Evolutionary conservation across 2,888 invertebrate species (phyloP).

Genomic region (Agrochola macilenta): DNA sequence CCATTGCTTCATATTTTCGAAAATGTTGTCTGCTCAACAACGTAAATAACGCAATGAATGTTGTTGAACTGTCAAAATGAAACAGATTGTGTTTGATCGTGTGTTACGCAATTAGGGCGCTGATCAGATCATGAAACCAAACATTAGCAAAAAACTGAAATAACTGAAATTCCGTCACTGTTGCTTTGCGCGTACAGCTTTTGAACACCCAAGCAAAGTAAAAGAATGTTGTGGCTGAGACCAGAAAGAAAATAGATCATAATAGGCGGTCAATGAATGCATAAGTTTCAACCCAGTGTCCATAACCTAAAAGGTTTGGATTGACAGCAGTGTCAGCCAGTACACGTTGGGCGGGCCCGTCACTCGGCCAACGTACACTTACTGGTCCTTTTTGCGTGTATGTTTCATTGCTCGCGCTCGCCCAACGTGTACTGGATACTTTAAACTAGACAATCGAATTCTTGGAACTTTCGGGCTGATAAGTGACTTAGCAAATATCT

Average conservation of each 20-base stretch:
- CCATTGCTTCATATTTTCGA: no score
- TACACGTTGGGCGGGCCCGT: no score
- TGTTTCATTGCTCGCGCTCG: no score
- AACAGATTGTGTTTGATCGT: no score
- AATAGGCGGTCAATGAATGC: constrained; percentile 11
- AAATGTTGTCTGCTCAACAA: no score
- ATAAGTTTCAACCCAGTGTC: constrained; percentile 6
- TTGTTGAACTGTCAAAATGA: no score
- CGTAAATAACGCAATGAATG: no score
- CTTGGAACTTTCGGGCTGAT: constrained; percentile 41
- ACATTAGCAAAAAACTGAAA: not conserved
- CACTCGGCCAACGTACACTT: no score
- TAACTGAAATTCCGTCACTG: not conserved
- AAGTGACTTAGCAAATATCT: constrained; percentile 16
- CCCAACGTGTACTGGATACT: no score
- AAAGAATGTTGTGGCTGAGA: not conserved
- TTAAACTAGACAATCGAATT: constrained; percentile 26
- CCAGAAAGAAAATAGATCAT: not conserved
- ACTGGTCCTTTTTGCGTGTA: no score
- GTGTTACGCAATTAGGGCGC: no score
- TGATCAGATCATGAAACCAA: not conserved
- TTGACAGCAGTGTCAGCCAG: constrained; percentile 16
- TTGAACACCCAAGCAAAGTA: not conserved
- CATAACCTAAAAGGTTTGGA: constrained; percentile 24
- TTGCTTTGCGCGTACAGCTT: not conserved